Base-by-base conservation (phyloP, 92 coral and sea anemone genomes). In the Zoanthus sansibaricus region DNA sequence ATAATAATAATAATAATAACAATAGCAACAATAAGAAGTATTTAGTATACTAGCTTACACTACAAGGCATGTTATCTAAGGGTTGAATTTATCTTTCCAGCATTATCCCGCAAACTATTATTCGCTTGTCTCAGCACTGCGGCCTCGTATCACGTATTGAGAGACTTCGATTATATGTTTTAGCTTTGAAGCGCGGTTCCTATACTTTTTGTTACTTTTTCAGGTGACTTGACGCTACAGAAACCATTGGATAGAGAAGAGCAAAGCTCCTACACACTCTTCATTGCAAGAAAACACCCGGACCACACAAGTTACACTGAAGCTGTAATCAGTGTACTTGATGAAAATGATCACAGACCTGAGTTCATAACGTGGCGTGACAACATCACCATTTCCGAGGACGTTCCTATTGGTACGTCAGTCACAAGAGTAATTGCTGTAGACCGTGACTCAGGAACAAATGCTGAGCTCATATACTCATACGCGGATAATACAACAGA, bases 281-380 rank as follows among this genome's bases (percentile, higher is more conserved):
- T 91, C 48, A 74, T 91, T 54, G 77, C 92, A 14, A 92, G 85
- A 18, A 78, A 86, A 20, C 92, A 91, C 67, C 79, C 87, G 30
- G 48, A 72, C 83, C 88, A 59, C 58, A 59, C 79, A 71, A 91
- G 83, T 45, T 91, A 83, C 66, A 46, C 86, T 15, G 87, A 85
- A 72, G 87, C 84, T 12, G 6, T 73, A 47, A 74, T 91, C 16
- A 84, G 71, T 25, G 88, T 91, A 4, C 89, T 91, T 59, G 94
- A 91, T 72, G 78, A 84, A 16, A 91, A 91, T 75, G 94, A 91
- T 30, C 87, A 91, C 82, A 88, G 83, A 71, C 94, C 94, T n/a
- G 89, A 51, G 71, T 91, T 91, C 61, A 61, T 48, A 20, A 84
- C 92, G 7, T 51, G 52, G 76, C 55, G 37, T 45, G 79, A 88